Percentiles rank a stretch among this genome's conserved stretches.
phyloP scores from a whole-genome alignment of 2,113 vertebrate genomes.

The Telmatochromis brichardi region DNA sequence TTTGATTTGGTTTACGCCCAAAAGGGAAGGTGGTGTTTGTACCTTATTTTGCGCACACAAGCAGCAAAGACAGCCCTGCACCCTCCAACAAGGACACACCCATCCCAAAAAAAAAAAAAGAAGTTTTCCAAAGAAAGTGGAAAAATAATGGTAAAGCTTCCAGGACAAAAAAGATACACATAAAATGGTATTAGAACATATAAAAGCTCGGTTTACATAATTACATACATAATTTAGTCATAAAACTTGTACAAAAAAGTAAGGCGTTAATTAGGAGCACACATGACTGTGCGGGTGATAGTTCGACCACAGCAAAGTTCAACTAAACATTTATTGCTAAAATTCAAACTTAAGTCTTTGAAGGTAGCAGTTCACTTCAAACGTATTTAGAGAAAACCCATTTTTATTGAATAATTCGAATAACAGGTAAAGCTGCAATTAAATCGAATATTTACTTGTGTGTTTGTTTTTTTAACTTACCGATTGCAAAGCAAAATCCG shows the following conservation, averaged over 20 bases:
- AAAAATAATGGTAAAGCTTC: too few species aligned
- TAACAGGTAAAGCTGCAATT: background rate
- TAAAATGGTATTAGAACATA: background rate
- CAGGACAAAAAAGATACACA: background rate
- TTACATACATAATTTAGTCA: background rate
- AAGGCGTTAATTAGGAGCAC: background rate
- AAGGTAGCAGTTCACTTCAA: background rate
- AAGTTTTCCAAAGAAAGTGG: background rate
- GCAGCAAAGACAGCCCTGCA: background rate
- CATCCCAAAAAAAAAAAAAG: rapidly evolving
- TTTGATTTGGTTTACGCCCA: background rate
- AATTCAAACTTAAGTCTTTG: too few species aligned
- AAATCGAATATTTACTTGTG: background rate
- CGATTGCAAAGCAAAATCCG: slow-evolving; percentile 47
- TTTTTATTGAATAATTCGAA: background rate
- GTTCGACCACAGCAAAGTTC: background rate
- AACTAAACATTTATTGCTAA: background rate
- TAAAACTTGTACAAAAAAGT: background rate
- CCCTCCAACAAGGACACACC: background rate
- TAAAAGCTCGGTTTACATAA: background rate
- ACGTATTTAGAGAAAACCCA: background rate
- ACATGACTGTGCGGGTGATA: background rate
- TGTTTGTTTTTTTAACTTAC: background rate
- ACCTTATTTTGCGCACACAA: background rate
- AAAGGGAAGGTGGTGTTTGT: background rate